These are phyloP conservation scores for Dicranocentrus wangi DNA, from an alignment of 2,888 invertebrate species.

Conservation along the genomic window DNA sequence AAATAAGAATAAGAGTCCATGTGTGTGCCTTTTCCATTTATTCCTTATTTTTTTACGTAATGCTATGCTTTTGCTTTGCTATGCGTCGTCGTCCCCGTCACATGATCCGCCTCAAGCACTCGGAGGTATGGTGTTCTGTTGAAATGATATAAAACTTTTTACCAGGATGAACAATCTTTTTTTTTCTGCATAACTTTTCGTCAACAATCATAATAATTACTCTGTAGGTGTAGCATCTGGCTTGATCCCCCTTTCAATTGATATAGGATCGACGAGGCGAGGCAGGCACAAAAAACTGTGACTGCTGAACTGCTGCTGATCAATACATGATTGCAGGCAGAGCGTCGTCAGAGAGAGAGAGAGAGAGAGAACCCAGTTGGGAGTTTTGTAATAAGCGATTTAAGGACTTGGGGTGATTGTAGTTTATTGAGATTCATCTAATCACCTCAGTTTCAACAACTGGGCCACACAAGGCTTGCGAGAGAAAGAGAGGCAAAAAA, in stretches of 20 bases:
- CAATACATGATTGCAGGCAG: constrained; percentile 7
- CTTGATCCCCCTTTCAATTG: constrained; percentile 8
- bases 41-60: too few species aligned
- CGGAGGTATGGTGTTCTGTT: neutral
- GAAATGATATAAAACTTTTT: constrained; percentile 6
- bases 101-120: too few species aligned
- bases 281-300: neutral
- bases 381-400: neutral
- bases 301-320: constrained; percentile 18
- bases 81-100: too few species aligned
- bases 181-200: neutral
- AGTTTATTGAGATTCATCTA: constrained; percentile 51
- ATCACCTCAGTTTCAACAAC: constrained; percentile 51
- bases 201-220: constrained; percentile 16
- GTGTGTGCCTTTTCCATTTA: too few species aligned
- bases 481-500: too few species aligned
- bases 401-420: constrained; percentile 39
- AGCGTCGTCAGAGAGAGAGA: neutral
- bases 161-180: constrained; percentile 3
- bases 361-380: neutral
- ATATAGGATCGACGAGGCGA: neutral
- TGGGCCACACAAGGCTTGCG: constrained; percentile 39
- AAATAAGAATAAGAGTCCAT: too few species aligned
- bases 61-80: too few species aligned
- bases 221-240: constrained; percentile 7